A percentile compares a stretch with the other conserved stretches of the same genome.
Evolutionary conservation across 2,888 invertebrate species (phyloP).

Genomic region (Choristoneura rosaceana): DNA sequence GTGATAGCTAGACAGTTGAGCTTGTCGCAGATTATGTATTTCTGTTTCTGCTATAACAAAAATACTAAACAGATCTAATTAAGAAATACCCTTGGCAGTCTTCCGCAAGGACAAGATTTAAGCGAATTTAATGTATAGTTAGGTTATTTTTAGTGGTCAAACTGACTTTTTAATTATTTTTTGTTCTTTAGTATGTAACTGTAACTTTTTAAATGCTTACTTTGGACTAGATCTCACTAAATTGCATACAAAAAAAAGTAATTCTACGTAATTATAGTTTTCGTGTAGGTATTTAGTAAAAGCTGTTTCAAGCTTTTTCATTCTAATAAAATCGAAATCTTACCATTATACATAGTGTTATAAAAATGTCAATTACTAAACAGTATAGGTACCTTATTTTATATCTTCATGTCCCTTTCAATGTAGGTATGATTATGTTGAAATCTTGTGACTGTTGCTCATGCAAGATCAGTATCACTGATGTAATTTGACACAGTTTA

Average conservation of each 20-base stretch:
- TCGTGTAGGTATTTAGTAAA: too few species aligned
- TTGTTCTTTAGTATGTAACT: background rate
- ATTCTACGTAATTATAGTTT: background rate
- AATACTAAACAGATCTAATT: background rate
- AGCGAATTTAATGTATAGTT: too few species aligned
- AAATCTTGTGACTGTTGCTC: constrained; percentile 12
- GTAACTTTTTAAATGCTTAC: background rate
- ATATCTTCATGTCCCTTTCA: background rate
- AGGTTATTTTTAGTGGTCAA: too few species aligned
- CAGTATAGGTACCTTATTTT: background rate
- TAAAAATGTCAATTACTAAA: background rate
- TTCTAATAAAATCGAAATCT: too few species aligned
- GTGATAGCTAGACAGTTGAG: too few species aligned
- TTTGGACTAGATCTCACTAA: background rate
- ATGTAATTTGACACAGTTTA: constrained; percentile 27
- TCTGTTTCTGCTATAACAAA: too few species aligned
- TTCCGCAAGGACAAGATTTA: too few species aligned
- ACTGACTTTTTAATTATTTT: background rate
- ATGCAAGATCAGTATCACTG: constrained; percentile 29
- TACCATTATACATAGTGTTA: background rate
- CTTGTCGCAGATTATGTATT: too few species aligned
- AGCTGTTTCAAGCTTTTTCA: too few species aligned
- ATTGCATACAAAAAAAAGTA: background rate
- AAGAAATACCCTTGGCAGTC: background rate
- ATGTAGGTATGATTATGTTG: background rate